Evolutionary conservation across 2,113 vertebrate species (phyloP), one percentile per base, ranked within the genome.

Genomic region (Oreocharis arfaki): DNA sequence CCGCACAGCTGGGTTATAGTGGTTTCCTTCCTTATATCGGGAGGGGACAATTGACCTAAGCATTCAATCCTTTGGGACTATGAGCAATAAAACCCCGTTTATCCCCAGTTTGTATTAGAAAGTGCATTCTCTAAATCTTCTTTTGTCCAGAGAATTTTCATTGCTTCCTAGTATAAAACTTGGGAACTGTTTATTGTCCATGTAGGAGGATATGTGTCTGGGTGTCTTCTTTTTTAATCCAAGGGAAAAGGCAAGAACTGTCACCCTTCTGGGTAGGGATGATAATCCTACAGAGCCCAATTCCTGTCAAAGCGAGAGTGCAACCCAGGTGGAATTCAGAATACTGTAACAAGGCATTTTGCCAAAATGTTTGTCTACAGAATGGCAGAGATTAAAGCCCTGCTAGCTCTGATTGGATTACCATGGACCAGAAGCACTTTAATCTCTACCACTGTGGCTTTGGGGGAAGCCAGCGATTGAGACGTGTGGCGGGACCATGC

Each of bases 371-470:
- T 96, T 96, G 89, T 96, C 75, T 59, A 77, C 53, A 63, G 68
- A 90, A 89, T 28, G 89, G 91, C 90, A 75, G 95, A 95, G 91
- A 93, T 83, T 89, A 96, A 95, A 97, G 92, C 70, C 49, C 42
- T 81, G 94, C 80, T 50, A 92, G 91, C 87, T 94, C 95, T 96
- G 97, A 97, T 94, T 96, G 97, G 96, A 97, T 98, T 97, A 96
- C 89, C 63, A 27, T 28, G 64, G 95, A 94, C 90, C 93, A 96
- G 93, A 95, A 97, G 91, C 95, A 60, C 94, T 97, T 97, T 96
- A 95, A 97, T 97, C 96, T 96, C 85, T 35, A 91, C 84, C 49
- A 53, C 92, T 91, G 92, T 91, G 96, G 37, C 70, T 88, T 65
- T 89, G 88, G 47, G 65, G 92, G 60, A 89, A 92, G 84, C 95